Evolutionary conservation across 2,888 invertebrate genomes (phyloP).

Genomic region (Harmothoe impar): DNA sequence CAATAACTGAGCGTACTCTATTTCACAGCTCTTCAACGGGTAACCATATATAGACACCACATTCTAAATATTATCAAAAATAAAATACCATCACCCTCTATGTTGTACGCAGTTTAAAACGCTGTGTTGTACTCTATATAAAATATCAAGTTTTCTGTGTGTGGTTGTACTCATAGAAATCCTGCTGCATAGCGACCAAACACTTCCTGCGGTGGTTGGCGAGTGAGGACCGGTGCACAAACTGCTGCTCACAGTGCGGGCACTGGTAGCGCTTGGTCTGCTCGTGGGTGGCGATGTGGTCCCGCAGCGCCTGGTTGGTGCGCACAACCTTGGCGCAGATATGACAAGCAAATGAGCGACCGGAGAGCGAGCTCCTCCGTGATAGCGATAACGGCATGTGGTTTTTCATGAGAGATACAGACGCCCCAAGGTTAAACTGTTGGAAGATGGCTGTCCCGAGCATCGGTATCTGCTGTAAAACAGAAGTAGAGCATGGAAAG

Average conservation of each 20-base stretch:
- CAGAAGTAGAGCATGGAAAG: not conserved
- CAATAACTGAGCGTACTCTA: not conserved
- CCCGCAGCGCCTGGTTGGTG: conserved; percentile 52
- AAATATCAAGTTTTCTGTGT: conserved; percentile 45
- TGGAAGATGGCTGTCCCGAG: conserved; percentile 35
- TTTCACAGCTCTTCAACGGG: not conserved
- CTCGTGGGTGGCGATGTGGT: conserved; percentile 60
- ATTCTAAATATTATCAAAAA: conserved; percentile 45
- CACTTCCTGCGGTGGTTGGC: conserved; percentile 54
- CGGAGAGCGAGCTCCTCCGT: not conserved
- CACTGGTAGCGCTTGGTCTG: conserved; percentile 57
- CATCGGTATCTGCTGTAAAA: conserved; percentile 36
- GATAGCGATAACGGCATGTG: not conserved
- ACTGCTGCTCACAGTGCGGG: conserved; percentile 47
- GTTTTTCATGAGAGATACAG: conserved; percentile 4
- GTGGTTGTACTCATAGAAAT: conserved; percentile 19
- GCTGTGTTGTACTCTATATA: not conserved
- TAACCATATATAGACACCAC: not conserved
- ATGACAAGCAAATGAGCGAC: conserved; percentile 17
- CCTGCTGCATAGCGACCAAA: conserved; percentile 51
- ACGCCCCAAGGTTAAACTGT: conserved; percentile 39
- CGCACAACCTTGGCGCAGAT: conserved; percentile 35
- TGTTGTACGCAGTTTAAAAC: not conserved
- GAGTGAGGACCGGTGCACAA: conserved; percentile 54
- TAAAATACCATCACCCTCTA: conserved; percentile 54